Evolutionary conservation across 2,113 vertebrate species (phyloP).

Genomic region (Calyptommatus sinebrachiatus): DNA sequence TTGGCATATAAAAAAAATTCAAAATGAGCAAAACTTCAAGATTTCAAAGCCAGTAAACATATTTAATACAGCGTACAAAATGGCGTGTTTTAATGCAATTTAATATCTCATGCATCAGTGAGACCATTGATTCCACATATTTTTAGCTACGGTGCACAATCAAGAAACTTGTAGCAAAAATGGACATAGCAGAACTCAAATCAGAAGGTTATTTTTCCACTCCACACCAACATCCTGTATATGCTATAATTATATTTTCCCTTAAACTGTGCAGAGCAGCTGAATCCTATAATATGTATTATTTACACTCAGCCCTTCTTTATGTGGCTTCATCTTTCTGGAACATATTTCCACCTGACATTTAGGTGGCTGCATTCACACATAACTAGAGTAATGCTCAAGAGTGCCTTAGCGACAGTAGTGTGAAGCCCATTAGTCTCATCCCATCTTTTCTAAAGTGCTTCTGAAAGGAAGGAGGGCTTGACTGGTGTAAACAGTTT

Average conservation of each 20-base stretch:
- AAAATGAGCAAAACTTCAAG: no score
- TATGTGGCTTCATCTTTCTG: not conserved
- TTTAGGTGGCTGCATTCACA: no score
- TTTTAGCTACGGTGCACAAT: not conserved
- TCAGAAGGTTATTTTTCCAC: not conserved
- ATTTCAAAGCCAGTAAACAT: conserved; percentile 16
- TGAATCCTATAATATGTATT: no score
- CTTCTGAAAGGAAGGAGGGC: no score
- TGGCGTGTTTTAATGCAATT: not conserved
- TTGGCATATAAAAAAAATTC: no score
- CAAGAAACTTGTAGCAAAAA: not conserved
- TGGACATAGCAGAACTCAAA: not conserved
- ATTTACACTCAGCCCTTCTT: no score
- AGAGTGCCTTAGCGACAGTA: not conserved
- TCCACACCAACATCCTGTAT: not conserved
- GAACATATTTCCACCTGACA: not conserved
- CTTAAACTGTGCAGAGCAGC: not conserved
- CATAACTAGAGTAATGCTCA: not conserved
- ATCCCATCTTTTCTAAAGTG: no score
- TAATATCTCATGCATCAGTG: not conserved
- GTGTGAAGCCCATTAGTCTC: no score
- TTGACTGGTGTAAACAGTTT: no score
- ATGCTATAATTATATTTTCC: not conserved
- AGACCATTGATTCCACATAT: not conserved
- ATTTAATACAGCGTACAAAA: conserved; percentile 8